Conservation (phyloP, 2,797 vertebrate genomes). For the Borostomias antarcticus region DNA sequence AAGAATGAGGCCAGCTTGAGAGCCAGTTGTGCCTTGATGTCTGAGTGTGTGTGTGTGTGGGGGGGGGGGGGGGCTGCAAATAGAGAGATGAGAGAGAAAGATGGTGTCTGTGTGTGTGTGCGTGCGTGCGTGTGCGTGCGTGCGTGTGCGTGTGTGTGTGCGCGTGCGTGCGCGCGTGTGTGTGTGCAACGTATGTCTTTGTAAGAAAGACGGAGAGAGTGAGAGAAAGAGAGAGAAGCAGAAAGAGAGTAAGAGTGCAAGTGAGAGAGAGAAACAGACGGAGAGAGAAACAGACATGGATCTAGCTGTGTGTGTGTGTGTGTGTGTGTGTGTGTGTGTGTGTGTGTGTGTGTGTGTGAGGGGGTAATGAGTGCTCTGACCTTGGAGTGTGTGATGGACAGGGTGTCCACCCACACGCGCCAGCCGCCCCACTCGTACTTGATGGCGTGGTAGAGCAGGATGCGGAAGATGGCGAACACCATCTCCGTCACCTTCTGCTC, state of each 20-base stretch:
- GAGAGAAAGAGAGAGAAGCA: background rate
- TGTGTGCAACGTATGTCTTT: background rate
- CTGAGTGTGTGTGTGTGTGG: too few species aligned
- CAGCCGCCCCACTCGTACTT: conserved; percentile 99
- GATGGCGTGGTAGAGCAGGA: conserved; percentile 96
- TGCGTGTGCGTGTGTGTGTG: too few species aligned
- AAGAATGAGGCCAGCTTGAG: background rate
- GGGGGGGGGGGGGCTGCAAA: too few species aligned
- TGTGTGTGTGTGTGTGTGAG: background rate
- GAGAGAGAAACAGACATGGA: background rate
- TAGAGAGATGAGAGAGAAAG: background rate
- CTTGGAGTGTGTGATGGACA: conserved; percentile 99
- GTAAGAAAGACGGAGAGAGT: background rate
- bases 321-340: background rate
- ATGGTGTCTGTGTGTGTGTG: background rate
- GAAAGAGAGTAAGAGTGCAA: background rate
- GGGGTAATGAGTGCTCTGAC: conserved; percentile 74
- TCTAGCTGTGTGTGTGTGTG: background rate
- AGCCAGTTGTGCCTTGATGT: background rate
- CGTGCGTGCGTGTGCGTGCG: background rate
- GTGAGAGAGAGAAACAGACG: conserved; percentile 12
- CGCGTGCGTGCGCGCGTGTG: too few species aligned
- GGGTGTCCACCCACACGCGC: conserved; percentile 98
- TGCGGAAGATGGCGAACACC: conserved; percentile 97
- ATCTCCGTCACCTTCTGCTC: conserved; percentile 99